Evolutionary conservation across 2,113 vertebrate species (phyloP).

Genomic region (Ifrita kowaldi): DNA sequence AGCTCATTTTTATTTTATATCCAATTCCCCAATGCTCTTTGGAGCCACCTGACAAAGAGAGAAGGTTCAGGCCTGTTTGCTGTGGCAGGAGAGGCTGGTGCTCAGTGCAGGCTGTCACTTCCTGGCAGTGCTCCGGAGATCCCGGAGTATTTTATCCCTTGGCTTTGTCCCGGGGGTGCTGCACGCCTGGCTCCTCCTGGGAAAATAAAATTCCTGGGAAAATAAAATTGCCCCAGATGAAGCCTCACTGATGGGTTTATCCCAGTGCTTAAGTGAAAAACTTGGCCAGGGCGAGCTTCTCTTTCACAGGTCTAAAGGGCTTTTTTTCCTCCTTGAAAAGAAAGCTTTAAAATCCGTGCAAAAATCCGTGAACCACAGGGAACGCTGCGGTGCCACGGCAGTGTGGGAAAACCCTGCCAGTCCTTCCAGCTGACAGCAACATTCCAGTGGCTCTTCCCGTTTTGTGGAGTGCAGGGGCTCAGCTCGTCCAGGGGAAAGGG

Average conservation of each 20-base stretch:
- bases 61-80: background rate
- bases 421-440: background rate
- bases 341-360: background rate
- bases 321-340: background rate
- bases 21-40: background rate
- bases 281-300: background rate
- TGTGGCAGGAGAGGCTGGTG: background rate
- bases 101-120: rapidly evolving
- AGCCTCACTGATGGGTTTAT: background rate
- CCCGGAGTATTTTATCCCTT: background rate
- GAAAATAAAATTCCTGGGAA: background rate
- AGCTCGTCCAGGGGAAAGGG: rapidly evolving
- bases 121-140: background rate
- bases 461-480: background rate
- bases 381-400: rapidly evolving
- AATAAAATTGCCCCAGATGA: rapidly evolving
- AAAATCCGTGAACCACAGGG: background rate
- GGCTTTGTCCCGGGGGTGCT: background rate
- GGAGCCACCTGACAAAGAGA: background rate
- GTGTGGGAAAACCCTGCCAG: background rate
- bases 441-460: background rate
- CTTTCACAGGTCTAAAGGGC: background rate
- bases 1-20: background rate
- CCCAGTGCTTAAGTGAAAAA: background rate
- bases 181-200: rapidly evolving